These are phyloP conservation scores for Hemicordylus capensis DNA, from an alignment of 2,113 vertebrate genomes.

Conservation along the genomic window DNA sequence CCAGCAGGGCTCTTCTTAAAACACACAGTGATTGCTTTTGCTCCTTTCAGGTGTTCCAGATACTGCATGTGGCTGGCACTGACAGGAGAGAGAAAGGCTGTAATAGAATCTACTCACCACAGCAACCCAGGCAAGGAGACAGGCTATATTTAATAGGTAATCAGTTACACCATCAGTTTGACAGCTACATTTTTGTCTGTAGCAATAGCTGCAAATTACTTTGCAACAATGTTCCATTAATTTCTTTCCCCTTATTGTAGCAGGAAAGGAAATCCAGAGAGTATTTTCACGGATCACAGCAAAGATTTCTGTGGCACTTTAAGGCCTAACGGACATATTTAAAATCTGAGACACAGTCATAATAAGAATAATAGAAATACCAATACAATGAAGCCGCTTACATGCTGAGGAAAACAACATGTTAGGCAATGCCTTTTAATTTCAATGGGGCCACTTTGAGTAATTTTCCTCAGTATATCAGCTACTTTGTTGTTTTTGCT, in stretches of 20 bases:
- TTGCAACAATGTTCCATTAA: neutral
- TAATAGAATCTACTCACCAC: neutral
- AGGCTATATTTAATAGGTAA: constrained; percentile 17
- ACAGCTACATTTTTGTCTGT: constrained; percentile 29
- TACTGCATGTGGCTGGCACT: neutral
- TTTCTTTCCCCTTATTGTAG: constrained; percentile 36
- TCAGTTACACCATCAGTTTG: constrained; percentile 34
- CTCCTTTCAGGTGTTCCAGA: neutral
- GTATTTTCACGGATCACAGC: constrained; percentile 17
- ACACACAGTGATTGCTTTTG: too few relatives aligned
- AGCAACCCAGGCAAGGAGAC: constrained; percentile 8
- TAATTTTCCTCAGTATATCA: too few relatives aligned
- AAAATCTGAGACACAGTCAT: too few relatives aligned
- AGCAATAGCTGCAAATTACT: neutral
- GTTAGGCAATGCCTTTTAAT: too few relatives aligned
- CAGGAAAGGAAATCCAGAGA: constrained; percentile 29
- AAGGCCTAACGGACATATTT: too few relatives aligned
- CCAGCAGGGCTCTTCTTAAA: neutral
- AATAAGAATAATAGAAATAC: too few relatives aligned
- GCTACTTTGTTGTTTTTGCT: too few relatives aligned
- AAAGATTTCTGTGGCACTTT: too few relatives aligned
- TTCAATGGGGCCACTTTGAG: too few relatives aligned
- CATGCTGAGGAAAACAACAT: too few relatives aligned
- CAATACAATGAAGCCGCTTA: too few relatives aligned
- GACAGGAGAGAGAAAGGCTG: neutral